Percentiles rank a stretch among this genome's conserved stretches.
These are phyloP conservation scores for Microcebus griseorufus DNA, from an alignment of 2,113 vertebrate genomes.

Conservation along the genomic window DNA sequence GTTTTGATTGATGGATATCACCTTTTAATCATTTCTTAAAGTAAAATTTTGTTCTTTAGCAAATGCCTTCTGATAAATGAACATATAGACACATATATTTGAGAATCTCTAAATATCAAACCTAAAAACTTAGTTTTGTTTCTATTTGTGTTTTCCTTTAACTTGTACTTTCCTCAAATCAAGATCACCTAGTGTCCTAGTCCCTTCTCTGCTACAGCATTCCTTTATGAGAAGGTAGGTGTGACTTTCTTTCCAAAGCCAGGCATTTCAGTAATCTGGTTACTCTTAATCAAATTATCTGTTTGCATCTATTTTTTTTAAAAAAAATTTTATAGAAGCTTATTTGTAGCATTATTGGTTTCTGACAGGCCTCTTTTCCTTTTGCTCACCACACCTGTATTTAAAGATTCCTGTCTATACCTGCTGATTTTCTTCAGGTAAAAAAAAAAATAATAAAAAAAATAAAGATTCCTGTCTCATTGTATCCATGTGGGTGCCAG, in stretches of 20 bases:
- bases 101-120: conserved; percentile 6
- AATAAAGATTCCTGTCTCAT: not conserved
- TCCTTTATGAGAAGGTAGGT: conserved; percentile 35
- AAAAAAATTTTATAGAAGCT: not conserved
- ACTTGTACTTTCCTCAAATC: not conserved
- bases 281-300: not conserved
- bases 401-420: not conserved
- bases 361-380: not conserved
- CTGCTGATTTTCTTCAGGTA: too few species aligned
- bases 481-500: not conserved
- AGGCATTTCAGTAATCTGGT: not conserved
- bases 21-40: not conserved
- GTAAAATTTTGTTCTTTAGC: conserved; percentile 31
- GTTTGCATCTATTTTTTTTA: not conserved
- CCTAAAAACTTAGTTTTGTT: conserved; percentile 19
- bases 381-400: not conserved
- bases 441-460: too few species aligned
- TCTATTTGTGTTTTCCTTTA: conserved; percentile 13
- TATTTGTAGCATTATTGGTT: not conserved
- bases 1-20: not conserved
- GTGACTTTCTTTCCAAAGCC: not conserved
- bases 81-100: not conserved
- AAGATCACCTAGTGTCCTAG: not conserved
- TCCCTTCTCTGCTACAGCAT: not conserved
- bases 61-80: conserved; percentile 18